Evolutionary conservation across 2,888 invertebrate species (phyloP), one percentile per base, ranked within the genome.

Genomic region (Chironomus riparius): DNA sequence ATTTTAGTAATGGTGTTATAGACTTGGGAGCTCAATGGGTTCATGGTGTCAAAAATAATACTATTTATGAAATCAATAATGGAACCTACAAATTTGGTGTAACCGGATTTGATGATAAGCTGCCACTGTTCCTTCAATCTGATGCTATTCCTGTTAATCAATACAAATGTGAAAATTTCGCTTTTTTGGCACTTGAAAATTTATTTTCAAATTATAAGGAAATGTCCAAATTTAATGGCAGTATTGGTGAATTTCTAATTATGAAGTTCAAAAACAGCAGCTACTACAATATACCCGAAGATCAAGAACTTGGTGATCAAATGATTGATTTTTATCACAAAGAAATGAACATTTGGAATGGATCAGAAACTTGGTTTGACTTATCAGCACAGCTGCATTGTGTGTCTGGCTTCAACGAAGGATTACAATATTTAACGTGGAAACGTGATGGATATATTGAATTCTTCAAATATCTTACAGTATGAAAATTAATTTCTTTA

Each of bases 1-100:
- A 81, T 68, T 85, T 86, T 79, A 85, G 86, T 85, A 80, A 82
- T 18, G 56, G 24, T 6, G 3, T 15, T 4, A 56, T 76, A 1
- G 76, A 76, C 15, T 47, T 76, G 3, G 76, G 76, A 2, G 76
- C 48, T 18, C 76, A 76, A 28, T 76, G 68, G 68, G 21, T 62
- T 15, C 76, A 76, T 70, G 76, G 76, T 15, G 28, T 61, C 4
- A 56, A 69, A 15, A 22, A 21, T 2, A 76, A 76, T 18, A 22
- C 13, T 5, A 15, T 76, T 24, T 76, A 28, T 61, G 56, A 76
- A 12, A 50, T 70, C 2, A 22, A 61, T 12, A 48, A 69, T 10
- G 21, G n/a, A 6, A 12, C 28, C 13, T 72, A 21, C 15, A 28
- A 61, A 4, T 68, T 68, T 47, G 68, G 68, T 15, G 2, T 18